Evolutionary conservation across 2,797 vertebrate species (phyloP).

Genomic region (Clarias laeviceps): DNA sequence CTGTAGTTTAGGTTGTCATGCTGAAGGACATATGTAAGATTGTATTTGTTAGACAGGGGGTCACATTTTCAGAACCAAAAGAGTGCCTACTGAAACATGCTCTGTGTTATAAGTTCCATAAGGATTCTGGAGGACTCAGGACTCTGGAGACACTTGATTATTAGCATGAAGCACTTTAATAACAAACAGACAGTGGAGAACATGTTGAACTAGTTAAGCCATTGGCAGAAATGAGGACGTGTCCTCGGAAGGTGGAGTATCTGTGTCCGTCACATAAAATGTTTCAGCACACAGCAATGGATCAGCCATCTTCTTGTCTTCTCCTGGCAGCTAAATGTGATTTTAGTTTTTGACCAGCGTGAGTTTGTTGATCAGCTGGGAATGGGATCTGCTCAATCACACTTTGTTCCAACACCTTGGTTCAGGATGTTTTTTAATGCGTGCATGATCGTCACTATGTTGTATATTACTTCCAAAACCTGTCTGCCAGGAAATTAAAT

Average conservation of each 20-base stretch:
- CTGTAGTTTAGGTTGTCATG: background rate
- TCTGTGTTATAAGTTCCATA: constrained; percentile 30
- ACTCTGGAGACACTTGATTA: constrained; percentile 38
- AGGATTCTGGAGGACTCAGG: constrained; percentile 29
- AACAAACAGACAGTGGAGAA: constrained; percentile 25
- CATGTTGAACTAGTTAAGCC: constrained; percentile 27
- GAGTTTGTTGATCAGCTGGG: constrained; percentile 4
- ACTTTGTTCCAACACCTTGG: constrained; percentile 8
- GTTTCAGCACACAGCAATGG: background rate
- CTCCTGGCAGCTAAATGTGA: background rate
- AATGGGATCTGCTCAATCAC: constrained; percentile 18
- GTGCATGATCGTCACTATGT: constrained; percentile 37
- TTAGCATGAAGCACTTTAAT: constrained; percentile 33
- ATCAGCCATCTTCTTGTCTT: background rate
- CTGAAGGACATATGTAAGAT: background rate
- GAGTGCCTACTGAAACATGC: background rate
- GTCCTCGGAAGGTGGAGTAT: constrained; percentile 4
- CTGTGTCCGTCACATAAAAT: background rate
- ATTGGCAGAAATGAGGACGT: constrained; percentile 6
- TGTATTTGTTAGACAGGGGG: background rate
- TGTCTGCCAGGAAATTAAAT: constrained; percentile 37
- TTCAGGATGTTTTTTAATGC: constrained; percentile 43
- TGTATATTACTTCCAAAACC: constrained; percentile 50
- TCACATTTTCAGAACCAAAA: constrained; percentile 1
- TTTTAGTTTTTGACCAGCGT: constrained; percentile 6